Base-by-base conservation (phyloP, 2,113 vertebrate genomes). In the Pterocles gutturalis region DNA sequence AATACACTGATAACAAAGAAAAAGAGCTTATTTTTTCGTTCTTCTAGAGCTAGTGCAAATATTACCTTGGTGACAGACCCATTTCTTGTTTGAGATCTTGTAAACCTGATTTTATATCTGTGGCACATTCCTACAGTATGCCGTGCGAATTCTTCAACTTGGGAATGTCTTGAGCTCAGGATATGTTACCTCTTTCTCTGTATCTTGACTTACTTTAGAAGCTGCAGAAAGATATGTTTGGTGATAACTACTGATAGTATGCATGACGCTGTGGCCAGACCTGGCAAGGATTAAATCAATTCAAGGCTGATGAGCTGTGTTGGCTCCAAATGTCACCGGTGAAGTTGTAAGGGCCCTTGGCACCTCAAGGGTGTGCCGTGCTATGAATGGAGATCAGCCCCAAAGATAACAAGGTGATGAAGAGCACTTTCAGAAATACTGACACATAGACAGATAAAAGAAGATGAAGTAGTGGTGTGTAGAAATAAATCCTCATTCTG, bases 371-470 rank as follows among this genome's bases (percentile, higher is more conserved):
- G 33, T 45, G 62, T 71, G 89, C 55, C 13, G 82, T 21, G 82
- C 75, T 58, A 5, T 17, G 62, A 81, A 31, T 82, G 81, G 73
- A 88, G 83, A 96, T 96, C 79, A 34, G 69, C 29, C 55, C 38
- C 46, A 0, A 0, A 86, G 93, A 89, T 92, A 96, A 66, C 31
- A 60, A 46, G 71, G 85, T 77, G 96, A 73, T 94, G 93, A 96
- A 92, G 95, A 87, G 83, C 53, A 46, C 79, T 61, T 86, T 93
- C 83, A 94, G 86, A 73, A 92, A 51, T 75, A 34, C 76, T 80
- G 91, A 90, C 92, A 41, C 64, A 57, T 1, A 71, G 82, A 66
- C 82, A 93, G 94, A 91, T 89, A 79, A 95, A 92, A 95, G 90
- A 85, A 91, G 66, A 57, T 69, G 66, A 76, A 85, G 87, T 87